Percentiles rank a stretch among this genome's conserved stretches.
These are phyloP conservation scores for Caenorhabditis doughertyi DNA, from an alignment of 2,888 invertebrate species.

Conservation along the genomic window DNA sequence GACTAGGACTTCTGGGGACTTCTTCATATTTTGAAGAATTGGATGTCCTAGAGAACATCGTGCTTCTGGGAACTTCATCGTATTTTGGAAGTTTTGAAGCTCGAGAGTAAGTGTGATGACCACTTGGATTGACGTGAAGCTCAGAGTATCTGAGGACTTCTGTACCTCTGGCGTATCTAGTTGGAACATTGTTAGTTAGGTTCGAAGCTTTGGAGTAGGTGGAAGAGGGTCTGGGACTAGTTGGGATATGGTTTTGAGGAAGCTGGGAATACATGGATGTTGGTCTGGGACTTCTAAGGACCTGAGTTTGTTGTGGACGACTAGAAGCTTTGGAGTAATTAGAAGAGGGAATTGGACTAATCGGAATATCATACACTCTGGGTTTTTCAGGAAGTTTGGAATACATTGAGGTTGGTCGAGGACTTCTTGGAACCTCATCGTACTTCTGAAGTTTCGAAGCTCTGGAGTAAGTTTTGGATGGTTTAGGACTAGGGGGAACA, in stretches of 20 bases:
- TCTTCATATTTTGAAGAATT: slow-evolving; percentile 7
- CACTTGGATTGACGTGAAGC: neutral
- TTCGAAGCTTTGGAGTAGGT: slow-evolving; percentile 29
- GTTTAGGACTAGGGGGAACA: neutral
- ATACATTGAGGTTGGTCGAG: neutral
- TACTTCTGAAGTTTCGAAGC: slow-evolving; percentile 6
- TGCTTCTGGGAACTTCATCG: slow-evolving; percentile 25
- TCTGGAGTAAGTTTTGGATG: slow-evolving; percentile 6
- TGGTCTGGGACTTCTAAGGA: neutral
- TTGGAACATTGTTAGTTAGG: neutral
- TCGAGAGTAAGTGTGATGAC: slow-evolving; percentile 10
- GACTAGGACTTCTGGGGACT: slow-evolving; percentile 16
- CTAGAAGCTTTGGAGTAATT: slow-evolving; percentile 5
- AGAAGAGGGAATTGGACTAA: neutral
- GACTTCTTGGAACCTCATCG: neutral
- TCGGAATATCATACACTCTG: slow-evolving; percentile 1
- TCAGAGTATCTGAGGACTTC: slow-evolving; percentile 5
- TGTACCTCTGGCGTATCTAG: neutral
- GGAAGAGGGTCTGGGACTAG: slow-evolving; percentile 2
- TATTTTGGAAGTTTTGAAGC: slow-evolving; percentile 25
- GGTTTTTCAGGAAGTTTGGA: neutral
- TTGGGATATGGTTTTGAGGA: neutral
- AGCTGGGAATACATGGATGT: slow-evolving; percentile 14
- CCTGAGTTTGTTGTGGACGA: neutral
- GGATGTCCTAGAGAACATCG: slow-evolving; percentile 6